These are phyloP conservation scores for Beris morrisii DNA, from an alignment of 2,888 invertebrate species.

Conservation along the genomic window DNA sequence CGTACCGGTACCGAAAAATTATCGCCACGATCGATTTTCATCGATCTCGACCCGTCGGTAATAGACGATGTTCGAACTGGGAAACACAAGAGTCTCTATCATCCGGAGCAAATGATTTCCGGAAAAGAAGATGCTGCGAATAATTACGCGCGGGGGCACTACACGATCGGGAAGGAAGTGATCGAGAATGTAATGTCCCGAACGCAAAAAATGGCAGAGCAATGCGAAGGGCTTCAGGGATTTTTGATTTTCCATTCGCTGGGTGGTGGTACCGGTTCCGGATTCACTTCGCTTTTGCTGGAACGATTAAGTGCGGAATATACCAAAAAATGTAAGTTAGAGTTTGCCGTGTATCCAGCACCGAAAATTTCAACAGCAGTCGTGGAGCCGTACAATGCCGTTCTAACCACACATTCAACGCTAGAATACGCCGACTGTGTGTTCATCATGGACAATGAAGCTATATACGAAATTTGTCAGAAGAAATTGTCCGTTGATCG, in stretches of 20 bases:
- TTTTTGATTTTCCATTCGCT: slow-evolving; percentile 90
- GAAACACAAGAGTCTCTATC: slow-evolving; percentile 74
- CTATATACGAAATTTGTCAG: slow-evolving; percentile 85
- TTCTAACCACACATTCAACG: slow-evolving; percentile 84
- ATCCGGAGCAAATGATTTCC: slow-evolving; percentile 80
- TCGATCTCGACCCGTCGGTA: slow-evolving; percentile 87
- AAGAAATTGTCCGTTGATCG: slow-evolving; percentile 64
- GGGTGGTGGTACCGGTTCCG: slow-evolving; percentile 81
- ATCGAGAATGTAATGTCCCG: slow-evolving; percentile 73
- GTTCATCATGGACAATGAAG: slow-evolving; percentile 91
- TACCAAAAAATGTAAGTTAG: slow-evolving; percentile 81
- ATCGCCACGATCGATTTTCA: slow-evolving; percentile 82
- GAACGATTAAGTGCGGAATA: slow-evolving; percentile 78
- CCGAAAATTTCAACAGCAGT: slow-evolving; percentile 80
- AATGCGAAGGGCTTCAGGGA: slow-evolving; percentile 78
- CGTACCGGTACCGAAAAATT: slow-evolving; percentile 83
- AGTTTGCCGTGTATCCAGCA: slow-evolving; percentile 56
- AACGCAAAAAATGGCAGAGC: slow-evolving; percentile 74
- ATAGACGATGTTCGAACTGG: slow-evolving; percentile 68
- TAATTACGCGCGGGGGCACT: slow-evolving; percentile 84
- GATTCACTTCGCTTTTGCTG: slow-evolving; percentile 83
- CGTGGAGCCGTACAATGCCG: slow-evolving; percentile 89
- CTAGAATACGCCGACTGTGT: slow-evolving; percentile 82
- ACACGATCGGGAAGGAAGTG: slow-evolving; percentile 81
- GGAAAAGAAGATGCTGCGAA: slow-evolving; percentile 90